Percentiles rank a stretch among this genome's conserved stretches.
phyloP scores from a whole-genome alignment of 2,888 invertebrate species.

The Agrilus mali region DNA sequence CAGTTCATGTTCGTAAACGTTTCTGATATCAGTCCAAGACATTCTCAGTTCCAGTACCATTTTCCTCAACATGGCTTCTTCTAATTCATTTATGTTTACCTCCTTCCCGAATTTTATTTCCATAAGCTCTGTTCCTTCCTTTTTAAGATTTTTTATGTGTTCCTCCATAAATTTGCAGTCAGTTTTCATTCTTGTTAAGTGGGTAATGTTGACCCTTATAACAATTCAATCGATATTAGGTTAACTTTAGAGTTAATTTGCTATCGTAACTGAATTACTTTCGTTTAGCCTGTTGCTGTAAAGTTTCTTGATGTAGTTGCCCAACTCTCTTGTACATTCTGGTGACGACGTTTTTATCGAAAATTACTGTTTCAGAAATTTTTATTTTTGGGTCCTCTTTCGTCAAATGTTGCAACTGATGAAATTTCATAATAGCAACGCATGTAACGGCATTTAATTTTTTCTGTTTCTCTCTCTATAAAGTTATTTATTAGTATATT shows the following conservation, averaged over 20 bases:
- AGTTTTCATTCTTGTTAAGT: slow-evolving; percentile 55
- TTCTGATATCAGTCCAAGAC: slow-evolving; percentile 35
- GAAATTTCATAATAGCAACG: slow-evolving; percentile 52
- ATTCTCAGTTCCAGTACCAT: slow-evolving; percentile 42
- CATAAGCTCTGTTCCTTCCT: slow-evolving; percentile 38
- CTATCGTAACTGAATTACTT: slow-evolving; percentile 32
- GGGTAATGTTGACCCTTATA: slow-evolving; percentile 49
- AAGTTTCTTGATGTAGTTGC: slow-evolving; percentile 52
- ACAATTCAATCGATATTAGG: background rate
- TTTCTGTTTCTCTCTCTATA: slow-evolving; percentile 58
- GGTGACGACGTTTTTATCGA: slow-evolving; percentile 46
- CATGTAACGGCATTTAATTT: slow-evolving; percentile 66
- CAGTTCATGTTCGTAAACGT: slow-evolving; percentile 34
- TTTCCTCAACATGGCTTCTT: slow-evolving; percentile 42
- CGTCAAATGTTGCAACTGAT: slow-evolving; percentile 51
- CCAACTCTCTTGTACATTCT: slow-evolving; percentile 48
- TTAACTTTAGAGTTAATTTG: background rate
- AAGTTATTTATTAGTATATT: slow-evolving; percentile 7
- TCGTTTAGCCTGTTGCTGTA: slow-evolving; percentile 46
- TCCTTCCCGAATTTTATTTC: slow-evolving; percentile 43
- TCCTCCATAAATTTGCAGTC: slow-evolving; percentile 55
- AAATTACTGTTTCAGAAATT: slow-evolving; percentile 44
- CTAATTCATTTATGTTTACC: slow-evolving; percentile 40
- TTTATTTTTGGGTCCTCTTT: slow-evolving; percentile 25
- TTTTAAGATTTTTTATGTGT: slow-evolving; percentile 43